Conservation (phyloP, 2,113 vertebrate species). For the Gavialis gangeticus region DNA sequence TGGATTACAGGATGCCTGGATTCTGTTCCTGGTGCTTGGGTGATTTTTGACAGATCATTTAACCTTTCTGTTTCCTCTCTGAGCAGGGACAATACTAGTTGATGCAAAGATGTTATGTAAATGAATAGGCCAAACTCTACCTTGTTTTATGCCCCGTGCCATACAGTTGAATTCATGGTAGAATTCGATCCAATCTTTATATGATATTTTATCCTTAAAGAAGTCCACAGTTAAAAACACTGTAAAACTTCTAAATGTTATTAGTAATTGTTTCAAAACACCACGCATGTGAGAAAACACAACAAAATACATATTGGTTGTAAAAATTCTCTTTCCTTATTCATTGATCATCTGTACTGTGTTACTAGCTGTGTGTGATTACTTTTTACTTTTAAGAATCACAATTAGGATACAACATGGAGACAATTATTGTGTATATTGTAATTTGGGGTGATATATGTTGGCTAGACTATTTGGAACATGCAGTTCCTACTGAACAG, state of each 20-base stretch:
- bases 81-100: background rate
- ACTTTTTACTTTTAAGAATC: constrained; percentile 55
- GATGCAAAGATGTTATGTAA: background rate
- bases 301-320: constrained; percentile 46
- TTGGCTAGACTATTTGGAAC: constrained; percentile 67
- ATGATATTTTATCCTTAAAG: background rate
- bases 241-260: constrained; percentile 22
- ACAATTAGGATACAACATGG: constrained; percentile 63
- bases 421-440: constrained; percentile 66
- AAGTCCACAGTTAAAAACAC: constrained; percentile 40
- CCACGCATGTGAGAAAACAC: constrained; percentile 16
- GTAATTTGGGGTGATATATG: constrained; percentile 61
- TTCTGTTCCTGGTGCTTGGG: background rate
- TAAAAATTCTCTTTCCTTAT: constrained; percentile 35
- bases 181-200: constrained; percentile 35
- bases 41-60: background rate
- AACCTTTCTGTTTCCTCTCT: background rate
- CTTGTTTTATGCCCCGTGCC: background rate
- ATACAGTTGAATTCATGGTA: constrained; percentile 11
- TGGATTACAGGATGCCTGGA: no score
- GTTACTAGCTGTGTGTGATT: constrained; percentile 57
- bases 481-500: constrained; percentile 39
- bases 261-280: constrained; percentile 53
- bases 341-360: constrained; percentile 43
- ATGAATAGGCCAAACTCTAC: background rate